A percentile compares a stretch with the other conserved stretches of the same genome.
These are phyloP conservation scores for Lacanobia wlatinum DNA, from an alignment of 2,888 invertebrate species.

Conservation along the genomic window DNA sequence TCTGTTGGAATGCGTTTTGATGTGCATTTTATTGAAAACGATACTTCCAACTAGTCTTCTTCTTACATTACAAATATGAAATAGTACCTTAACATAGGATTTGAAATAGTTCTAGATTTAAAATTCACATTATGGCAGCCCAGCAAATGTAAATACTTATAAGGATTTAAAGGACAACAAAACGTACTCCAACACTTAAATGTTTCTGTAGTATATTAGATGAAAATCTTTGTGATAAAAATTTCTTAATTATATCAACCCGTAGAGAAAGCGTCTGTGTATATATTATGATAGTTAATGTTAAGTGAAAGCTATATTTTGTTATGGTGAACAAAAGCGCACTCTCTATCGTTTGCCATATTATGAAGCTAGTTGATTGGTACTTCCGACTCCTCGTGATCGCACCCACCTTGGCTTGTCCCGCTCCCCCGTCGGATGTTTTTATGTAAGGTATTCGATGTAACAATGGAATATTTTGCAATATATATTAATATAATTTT, in stretches of 20 bases:
- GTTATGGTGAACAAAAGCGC: constrained; percentile 84
- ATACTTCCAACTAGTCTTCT: constrained; percentile 28
- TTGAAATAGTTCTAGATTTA: constrained; percentile 44
- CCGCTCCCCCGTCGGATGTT: constrained; percentile 69
- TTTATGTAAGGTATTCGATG: constrained; percentile 79
- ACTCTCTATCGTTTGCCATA: constrained; percentile 84
- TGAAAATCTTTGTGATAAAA: constrained; percentile 88
- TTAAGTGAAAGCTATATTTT: constrained; percentile 89
- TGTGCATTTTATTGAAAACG: constrained; percentile 56
- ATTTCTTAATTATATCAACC: constrained; percentile 82
- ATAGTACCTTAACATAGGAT: constrained; percentile 37
- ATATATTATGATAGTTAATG: constrained; percentile 80
- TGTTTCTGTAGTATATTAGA: constrained; percentile 84
- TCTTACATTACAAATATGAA: constrained; percentile 46
- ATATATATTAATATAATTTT: constrained; percentile 84
- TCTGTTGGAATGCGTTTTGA: constrained; percentile 78
- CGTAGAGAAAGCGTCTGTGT: constrained; percentile 81
- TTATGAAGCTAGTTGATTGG: constrained; percentile 72
- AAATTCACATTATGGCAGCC: constrained; percentile 57
- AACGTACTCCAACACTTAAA: constrained; percentile 75
- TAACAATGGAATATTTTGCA: constrained; percentile 90
- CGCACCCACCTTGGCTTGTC: constrained; percentile 77
- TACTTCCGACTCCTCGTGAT: constrained; percentile 69
- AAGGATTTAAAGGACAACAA: constrained; percentile 64
- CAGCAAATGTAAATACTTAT: constrained; percentile 48